Conservation (phyloP, 1,140 invertebrate genomes). For the Drosophila asahinai region DNA sequence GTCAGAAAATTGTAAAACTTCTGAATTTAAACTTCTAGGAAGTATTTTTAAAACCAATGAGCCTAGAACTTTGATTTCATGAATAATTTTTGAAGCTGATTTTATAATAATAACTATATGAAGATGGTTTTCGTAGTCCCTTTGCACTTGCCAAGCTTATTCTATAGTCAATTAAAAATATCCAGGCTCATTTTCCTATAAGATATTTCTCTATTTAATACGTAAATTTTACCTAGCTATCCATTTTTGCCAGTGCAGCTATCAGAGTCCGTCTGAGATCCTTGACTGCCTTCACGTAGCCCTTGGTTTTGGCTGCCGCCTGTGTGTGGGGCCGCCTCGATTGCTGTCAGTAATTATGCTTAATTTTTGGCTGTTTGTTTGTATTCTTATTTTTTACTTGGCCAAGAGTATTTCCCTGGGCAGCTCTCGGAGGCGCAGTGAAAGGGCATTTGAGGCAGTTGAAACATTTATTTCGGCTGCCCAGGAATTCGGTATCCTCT, state of each 20-base stretch:
- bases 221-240: not conserved
- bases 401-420: conserved; percentile 21
- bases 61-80: no score
- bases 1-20: not conserved
- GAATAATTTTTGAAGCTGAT: no score
- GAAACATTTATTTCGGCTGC: conserved; percentile 71
- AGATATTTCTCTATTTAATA: not conserved
- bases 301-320: conserved; percentile 40
- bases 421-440: conserved; percentile 45
- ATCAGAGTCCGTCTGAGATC: conserved; percentile 18
- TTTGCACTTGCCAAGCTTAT: no score
- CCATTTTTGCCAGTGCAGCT: conserved; percentile 4
- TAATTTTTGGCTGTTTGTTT: conserved; percentile 75
- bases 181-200: no score
- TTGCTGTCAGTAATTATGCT: conserved; percentile 82
- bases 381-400: conserved; percentile 38
- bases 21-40: no score
- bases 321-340: conserved; percentile 72
- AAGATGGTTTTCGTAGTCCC: no score
- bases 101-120: no score
- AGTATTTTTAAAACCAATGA: no score
- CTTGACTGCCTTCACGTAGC: conserved; percentile 65
- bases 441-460: conserved; percentile 73
- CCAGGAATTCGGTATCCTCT: conserved; percentile 42
- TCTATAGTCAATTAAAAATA: no score